phyloP scores from a whole-genome alignment of 2,113 vertebrate genomes.

The Sclerurus mexicanus region DNA sequence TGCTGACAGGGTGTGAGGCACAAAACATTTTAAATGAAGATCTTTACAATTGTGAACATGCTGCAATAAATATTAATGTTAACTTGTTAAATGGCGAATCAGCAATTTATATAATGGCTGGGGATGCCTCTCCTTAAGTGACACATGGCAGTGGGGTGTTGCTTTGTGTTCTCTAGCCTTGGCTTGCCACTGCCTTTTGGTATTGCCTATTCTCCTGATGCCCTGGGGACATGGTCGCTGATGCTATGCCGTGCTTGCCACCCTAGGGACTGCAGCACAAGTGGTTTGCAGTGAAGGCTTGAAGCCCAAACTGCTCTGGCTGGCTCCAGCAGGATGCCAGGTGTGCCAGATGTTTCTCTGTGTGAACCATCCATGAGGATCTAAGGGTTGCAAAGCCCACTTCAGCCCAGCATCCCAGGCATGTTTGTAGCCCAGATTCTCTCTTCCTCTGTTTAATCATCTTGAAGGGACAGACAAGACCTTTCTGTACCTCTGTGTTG shows the following conservation, averaged over 20 bases:
- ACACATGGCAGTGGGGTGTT: neutral
- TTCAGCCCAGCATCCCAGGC: accelerated
- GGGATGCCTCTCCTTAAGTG: conserved; percentile 45
- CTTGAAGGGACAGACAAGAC: neutral
- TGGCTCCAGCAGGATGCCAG: neutral
- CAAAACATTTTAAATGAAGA: conserved; percentile 70
- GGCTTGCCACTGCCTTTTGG: neutral
- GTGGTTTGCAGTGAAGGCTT: neutral
- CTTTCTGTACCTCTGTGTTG: accelerated
- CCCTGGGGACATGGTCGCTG: accelerated
- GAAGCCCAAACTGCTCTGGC: neutral
- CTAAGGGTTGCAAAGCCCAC: neutral
- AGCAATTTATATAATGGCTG: conserved; percentile 39
- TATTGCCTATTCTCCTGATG: neutral
- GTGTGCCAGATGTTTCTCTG: accelerated
- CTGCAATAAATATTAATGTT: conserved; percentile 71
- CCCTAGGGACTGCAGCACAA: neutral
- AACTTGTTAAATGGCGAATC: conserved; percentile 43
- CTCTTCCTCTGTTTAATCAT: neutral
- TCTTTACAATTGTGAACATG: conserved; percentile 67
- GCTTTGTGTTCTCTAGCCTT: neutral
- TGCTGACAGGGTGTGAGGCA: conserved; percentile 68
- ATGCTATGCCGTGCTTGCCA: accelerated
- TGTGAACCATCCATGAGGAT: accelerated
- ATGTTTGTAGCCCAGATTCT: neutral